Evolutionary conservation across 1,140 invertebrate genomes (phyloP).

Genomic region (Drosophila asahinai): DNA sequence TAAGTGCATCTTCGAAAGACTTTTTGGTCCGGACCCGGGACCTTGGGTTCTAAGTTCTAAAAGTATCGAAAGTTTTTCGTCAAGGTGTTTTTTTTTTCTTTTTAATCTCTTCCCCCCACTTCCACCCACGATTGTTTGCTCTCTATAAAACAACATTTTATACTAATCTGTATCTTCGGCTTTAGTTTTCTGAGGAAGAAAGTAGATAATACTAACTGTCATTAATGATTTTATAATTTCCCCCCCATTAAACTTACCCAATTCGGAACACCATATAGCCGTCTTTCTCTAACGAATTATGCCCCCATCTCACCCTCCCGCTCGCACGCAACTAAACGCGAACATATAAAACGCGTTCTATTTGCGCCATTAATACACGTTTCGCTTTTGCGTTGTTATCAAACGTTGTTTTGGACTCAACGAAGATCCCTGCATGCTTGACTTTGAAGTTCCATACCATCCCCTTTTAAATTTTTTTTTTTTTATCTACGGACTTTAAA

Average conservation of each 20-base stretch:
- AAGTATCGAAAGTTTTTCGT: slow-evolving; percentile 23
- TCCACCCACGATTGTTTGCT: not conserved
- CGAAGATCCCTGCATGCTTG: slow-evolving; percentile 30
- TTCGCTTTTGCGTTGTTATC: slow-evolving; percentile 35
- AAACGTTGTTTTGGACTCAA: slow-evolving; percentile 9
- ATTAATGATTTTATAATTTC: slow-evolving; percentile 2
- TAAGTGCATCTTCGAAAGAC: slow-evolving; percentile 38
- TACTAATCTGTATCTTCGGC: not conserved
- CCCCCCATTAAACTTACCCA: not conserved
- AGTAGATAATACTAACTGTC: not conserved
- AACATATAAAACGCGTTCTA: slow-evolving; percentile 30
- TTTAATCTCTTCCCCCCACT: not conserved
- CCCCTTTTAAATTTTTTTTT: not conserved
- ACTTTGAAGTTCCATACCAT: slow-evolving; percentile 1
- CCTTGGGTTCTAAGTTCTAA: slow-evolving; percentile 21
- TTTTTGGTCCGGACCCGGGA: slow-evolving; percentile 10
- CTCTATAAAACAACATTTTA: too few species aligned
- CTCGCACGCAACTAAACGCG: slow-evolving; percentile 19
- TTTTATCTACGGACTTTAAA: not conserved
- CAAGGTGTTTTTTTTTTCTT: not conserved
- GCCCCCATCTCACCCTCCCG: slow-evolving; percentile 9
- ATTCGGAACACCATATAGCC: slow-evolving; percentile 4
- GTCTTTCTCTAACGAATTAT: slow-evolving; percentile 36
- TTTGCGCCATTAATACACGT: slow-evolving; percentile 33
- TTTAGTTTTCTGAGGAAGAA: not conserved